Evolutionary conservation across 2,888 invertebrate genomes (phyloP), one percentile per base, ranked within the genome.

Genomic region (Arctia plantaginis): DNA sequence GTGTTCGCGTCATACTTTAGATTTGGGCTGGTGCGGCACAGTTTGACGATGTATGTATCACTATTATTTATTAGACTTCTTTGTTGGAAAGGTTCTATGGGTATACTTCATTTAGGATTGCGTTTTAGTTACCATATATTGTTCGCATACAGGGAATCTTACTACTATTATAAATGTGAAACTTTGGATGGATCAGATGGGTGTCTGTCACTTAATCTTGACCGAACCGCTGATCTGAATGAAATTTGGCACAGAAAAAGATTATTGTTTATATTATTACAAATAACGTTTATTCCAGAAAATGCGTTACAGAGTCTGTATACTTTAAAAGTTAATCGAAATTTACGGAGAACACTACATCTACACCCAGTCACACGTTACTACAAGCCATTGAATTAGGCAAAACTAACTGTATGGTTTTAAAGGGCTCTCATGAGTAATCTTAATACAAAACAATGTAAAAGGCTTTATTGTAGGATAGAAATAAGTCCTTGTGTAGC

Each of bases 21-120:
- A 79, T 79, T 84, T 83, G 77, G 82, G 77, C 75, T 77, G 66
- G 30, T n/a, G 74, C 69, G 82, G 75, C 82, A 77, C 82, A 83
- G 74, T 62, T 83, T 82, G 44, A 72, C 80, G 78, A 80, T 73
- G 66, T 82, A 84, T 77, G 79, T 74, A 69, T 77, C 69, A 84
- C 79, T 79, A 44, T 77, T 84, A 74, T 83, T 82, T 84, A 84
- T 82, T 77, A 68, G 66, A 71, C 62, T 35, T 68, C 68, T 80
- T 77, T 75, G 71, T 65, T 74, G 66, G 75, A 65, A 27, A 44
- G 67, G 27, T 71, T 65, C 47, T n/a, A 66, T 55, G 66, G 59
- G 41, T 55, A 72, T 67, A 66, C 55, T 30, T 66, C 59, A 41
- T 59, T 39, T 65, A 35, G 6, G 65, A 47, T 70, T 72, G 69